Evolutionary conservation across 2,113 vertebrate genomes (phyloP), one percentile per base, ranked within the genome.

Genomic region (Amphilophus citrinellus): DNA sequence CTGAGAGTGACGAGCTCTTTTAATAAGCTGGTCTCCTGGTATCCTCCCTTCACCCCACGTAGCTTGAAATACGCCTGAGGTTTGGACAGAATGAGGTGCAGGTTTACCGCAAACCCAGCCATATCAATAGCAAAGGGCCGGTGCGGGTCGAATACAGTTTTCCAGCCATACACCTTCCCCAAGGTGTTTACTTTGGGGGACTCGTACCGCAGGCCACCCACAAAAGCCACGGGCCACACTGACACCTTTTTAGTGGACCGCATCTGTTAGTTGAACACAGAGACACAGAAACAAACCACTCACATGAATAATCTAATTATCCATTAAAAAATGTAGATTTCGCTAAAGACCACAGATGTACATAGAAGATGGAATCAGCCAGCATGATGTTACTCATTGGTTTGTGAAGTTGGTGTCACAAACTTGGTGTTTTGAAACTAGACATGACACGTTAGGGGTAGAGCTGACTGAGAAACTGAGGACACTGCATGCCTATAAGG

Each of bases 101-200:
- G 92, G 89, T 96, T 98, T 57, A 98, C 93, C 1, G 97, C 97
- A 84, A 98, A 98, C 14, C 97, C 97, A 0, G 97, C 97, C 97
- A 98, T 97, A 93, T 98, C 97, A 30, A 97, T 97, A 82, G 96
- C 97, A 76, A 98, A 98, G 61, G 97, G 97, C 9, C 97, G 95
- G 76, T 95, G 96, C 0, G 97, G 97, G 89, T 97, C 97, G 37
- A 97, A 97, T 53, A 97, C 96, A 0, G 96, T 97, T 92, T 96
- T 97, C 97, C 97, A 98, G 86, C 97, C 97, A 1, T 96, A 96
- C 68, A 98, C 97, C 86, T 96, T 97, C 30, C 97, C 97, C 39
- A 95, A 79, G 77, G 91, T 90, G 82, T 96, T 97, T 78, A 98
- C 94, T 94, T 96, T 96, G 10, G 97, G 97, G 10, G 97, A 96